phyloP scores from a whole-genome alignment of 2,113 vertebrate genomes.

The Aythya baeri region DNA sequence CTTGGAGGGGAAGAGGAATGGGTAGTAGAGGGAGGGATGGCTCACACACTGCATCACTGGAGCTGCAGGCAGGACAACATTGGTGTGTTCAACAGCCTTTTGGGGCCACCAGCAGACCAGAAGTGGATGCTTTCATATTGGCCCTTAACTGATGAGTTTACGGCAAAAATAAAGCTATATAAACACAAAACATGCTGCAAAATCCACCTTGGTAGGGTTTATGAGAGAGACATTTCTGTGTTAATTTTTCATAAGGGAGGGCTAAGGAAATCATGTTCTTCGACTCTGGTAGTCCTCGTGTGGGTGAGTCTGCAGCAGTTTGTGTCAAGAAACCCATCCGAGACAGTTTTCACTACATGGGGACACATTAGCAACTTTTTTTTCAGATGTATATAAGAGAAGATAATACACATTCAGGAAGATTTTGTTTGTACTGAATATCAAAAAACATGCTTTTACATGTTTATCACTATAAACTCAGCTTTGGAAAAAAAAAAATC shows the following conservation, averaged over 20 bases:
- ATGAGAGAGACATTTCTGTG: not conserved
- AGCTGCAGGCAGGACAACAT: not conserved
- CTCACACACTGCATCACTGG: too few relatives aligned
- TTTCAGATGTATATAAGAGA: not conserved
- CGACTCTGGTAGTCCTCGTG: not conserved
- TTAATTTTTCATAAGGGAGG: conserved; percentile 9
- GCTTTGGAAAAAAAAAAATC: not conserved
- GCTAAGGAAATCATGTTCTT: not conserved
- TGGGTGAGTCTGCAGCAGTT: not conserved
- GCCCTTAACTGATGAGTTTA: not conserved
- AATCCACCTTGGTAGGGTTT: not conserved
- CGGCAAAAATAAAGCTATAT: not conserved
- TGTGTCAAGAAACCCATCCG: not conserved
- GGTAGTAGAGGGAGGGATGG: not conserved
- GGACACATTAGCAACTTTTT: not conserved
- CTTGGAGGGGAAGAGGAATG: not conserved
- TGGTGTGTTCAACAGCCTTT: not conserved
- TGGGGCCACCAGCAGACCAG: not conserved
- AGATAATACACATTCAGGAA: not conserved
- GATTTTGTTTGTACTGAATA: not conserved
- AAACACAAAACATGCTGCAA: not conserved
- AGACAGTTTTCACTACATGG: not conserved
- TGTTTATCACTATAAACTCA: not conserved
- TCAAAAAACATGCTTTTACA: not conserved
- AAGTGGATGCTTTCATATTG: not conserved